Base-by-base conservation (phyloP, 2,113 vertebrate species). In the Tachysurus vachellii region DNA sequence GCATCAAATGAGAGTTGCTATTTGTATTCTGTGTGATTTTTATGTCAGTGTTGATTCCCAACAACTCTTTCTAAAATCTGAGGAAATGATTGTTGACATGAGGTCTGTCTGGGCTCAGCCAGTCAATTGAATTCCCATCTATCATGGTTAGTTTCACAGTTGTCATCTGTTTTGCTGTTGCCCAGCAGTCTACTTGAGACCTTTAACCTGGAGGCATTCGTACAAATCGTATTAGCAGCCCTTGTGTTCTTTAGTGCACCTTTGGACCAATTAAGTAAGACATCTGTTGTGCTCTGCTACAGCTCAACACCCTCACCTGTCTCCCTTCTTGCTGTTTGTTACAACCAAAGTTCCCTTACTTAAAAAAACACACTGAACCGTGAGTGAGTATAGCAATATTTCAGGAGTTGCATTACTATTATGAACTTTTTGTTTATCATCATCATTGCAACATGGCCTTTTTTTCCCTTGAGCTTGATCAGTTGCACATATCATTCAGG, bases 101-200 rank as follows among this genome's bases (percentile, higher is more conserved):
- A 62, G 21, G 82, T 84, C 83, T 82, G 80, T 66, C 73, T 86
- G 80, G 88, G 54, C 92, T 92, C 90, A 91, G 91, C 89, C 92
- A 94, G 91, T 95, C 94, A 93, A 94, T 95, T 95, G 93, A 94
- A 94, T 94, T 92, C 90, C 90, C 93, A 94, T 95, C 94, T 92
- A 93, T 96, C 95, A 95, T 94, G 94, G 93, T 95, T 95, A 94
- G 94, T 95, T 95, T 94, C 93, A 93, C 92, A 93, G 92, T 88
- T 96, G 94, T 95, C 95, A 94, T 93, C 93, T 94, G 93, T 91
- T 94, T 93, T 93, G 85, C 91, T 91, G 87, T 93, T 93, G 93
- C 92, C 94, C 94, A 92, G 94, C 92, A 21, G 93, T 92, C 88
- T 88, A 91, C 91, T 91, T 87, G 88, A 94, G 92, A 95, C 94